Percentiles rank a stretch among this genome's conserved stretches.
These are phyloP conservation scores for Drosophila malerkotliana DNA, from an alignment of 1,140 invertebrate species.

Conservation along the genomic window DNA sequence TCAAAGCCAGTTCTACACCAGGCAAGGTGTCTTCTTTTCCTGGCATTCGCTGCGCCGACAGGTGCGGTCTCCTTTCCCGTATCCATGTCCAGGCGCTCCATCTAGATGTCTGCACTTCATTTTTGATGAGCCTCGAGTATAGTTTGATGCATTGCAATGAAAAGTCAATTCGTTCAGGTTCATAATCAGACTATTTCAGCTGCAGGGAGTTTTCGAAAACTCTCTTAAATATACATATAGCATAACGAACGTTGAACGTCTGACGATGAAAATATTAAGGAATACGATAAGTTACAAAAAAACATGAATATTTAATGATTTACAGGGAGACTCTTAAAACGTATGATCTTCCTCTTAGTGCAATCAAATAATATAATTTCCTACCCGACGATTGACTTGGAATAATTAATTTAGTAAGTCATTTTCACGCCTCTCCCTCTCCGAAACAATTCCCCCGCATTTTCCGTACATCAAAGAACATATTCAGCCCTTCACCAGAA, in stretches of 20 bases:
- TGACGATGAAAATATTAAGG: background rate
- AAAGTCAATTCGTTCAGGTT: conserved; percentile 52
- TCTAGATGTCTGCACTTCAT: conserved; percentile 45
- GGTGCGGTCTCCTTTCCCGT: conserved; percentile 48
- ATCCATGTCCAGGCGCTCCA: conserved; percentile 19
- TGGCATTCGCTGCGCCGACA: conserved; percentile 66
- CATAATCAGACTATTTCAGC: conserved; percentile 1
- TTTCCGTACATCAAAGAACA: conserved; percentile 35
- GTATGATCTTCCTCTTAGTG: background rate
- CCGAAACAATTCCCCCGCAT: conserved; percentile 13
- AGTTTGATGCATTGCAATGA: conserved; percentile 69
- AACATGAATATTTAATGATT: background rate
- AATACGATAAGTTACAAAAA: background rate
- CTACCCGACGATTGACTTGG: conserved; percentile 34
- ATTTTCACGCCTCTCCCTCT: conserved; percentile 33
- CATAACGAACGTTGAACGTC: conserved; percentile 26
- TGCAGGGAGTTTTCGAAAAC: conserved; percentile 3
- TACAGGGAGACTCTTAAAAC: background rate
- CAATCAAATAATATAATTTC: conserved; percentile 17
- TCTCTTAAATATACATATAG: conserved; percentile 10
- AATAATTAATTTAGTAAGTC: conserved; percentile 36
- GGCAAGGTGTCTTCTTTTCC: conserved; percentile 60
- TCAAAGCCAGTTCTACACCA: conserved; percentile 5
- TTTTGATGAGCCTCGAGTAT: conserved; percentile 38
- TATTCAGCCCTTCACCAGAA: conserved; percentile 31